Percentiles rank a stretch among this genome's conserved stretches.
Evolutionary conservation across 2,888 invertebrate genomes (phyloP).

Genomic region (Machimus rusticus): DNA sequence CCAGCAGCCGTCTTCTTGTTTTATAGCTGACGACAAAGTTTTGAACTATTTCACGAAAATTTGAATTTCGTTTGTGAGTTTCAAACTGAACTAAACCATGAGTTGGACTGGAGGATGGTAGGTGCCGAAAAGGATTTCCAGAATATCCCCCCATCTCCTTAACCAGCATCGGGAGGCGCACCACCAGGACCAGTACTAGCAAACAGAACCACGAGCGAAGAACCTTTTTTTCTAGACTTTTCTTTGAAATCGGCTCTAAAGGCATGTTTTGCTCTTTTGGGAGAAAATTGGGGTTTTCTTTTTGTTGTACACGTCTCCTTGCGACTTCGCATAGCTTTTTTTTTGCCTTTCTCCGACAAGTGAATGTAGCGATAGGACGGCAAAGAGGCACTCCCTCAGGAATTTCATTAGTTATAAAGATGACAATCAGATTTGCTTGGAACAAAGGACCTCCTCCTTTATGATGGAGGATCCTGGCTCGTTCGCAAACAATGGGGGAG

Average conservation of each 20-base stretch:
- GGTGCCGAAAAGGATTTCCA: neutral
- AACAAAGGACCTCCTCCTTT: neutral
- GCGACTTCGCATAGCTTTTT: neutral
- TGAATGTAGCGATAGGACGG: neutral
- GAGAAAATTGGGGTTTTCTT: neutral
- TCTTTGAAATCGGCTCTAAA: neutral
- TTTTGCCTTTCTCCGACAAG: neutral
- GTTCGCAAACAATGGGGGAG: neutral
- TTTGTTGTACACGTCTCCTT: neutral
- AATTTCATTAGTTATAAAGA: neutral
- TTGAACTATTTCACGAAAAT: slow-evolving; percentile 23
- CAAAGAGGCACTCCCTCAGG: neutral
- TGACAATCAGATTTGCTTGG: neutral
- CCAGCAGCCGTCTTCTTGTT: neutral
- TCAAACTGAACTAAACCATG: neutral
- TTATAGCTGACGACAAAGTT: slow-evolving; percentile 24
- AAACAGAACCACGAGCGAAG: neutral
- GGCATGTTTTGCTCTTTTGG: neutral
- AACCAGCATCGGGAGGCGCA: neutral
- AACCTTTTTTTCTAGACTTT: neutral
- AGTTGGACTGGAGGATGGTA: neutral
- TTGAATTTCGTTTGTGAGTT: slow-evolving; percentile 17
- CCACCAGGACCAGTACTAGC: neutral
- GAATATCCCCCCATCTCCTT: neutral
- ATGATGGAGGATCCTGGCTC: neutral